A percentile compares a stretch with the other conserved stretches of the same genome.
Conservation (phyloP, 2,113 vertebrate genomes). For the Pseudolaguvia tuberculata region DNA sequence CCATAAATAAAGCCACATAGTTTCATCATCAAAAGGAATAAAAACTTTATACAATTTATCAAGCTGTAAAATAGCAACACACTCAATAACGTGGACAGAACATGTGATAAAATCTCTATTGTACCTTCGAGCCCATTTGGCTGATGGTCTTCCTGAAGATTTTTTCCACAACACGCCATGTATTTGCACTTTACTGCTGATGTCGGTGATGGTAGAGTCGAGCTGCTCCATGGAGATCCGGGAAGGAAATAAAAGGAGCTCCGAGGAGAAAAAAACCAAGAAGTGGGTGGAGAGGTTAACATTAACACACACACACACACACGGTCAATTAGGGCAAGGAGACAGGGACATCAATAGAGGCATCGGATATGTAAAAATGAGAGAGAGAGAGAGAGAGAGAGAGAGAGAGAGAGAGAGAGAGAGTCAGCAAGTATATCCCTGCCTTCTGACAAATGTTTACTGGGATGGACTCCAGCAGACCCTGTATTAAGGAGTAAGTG, state of each 20-base stretch:
- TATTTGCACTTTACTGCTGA: conserved; percentile 97
- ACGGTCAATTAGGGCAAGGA: conserved; percentile 55
- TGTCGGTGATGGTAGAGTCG: conserved; percentile 82
- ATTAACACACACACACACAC: conserved; percentile 33
- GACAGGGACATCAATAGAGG: conserved; percentile 60
- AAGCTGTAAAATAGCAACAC: background rate
- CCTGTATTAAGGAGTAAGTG: too few relatives aligned
- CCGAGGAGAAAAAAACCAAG: conserved; percentile 54
- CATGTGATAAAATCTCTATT: background rate
- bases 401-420: conserved; percentile 2
- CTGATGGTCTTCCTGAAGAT: conserved; percentile 86
- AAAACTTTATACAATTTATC: background rate
- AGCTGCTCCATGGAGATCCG: conserved; percentile 88
- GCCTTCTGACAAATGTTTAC: too few relatives aligned
- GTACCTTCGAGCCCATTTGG: conserved; percentile 95
- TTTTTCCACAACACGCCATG: conserved; percentile 95
- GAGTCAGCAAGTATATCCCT: conserved; percentile 9
- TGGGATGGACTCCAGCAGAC: too few relatives aligned
- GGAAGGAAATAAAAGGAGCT: conserved; percentile 68
- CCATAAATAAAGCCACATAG: background rate
- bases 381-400: background rate
- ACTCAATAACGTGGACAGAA: too few relatives aligned
- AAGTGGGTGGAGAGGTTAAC: conserved; percentile 36
- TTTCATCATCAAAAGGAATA: background rate
- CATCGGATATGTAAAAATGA: conserved; percentile 53